Evolutionary conservation across 2,113 vertebrate species (phyloP).

Genomic region (Ceyx melanurus): DNA sequence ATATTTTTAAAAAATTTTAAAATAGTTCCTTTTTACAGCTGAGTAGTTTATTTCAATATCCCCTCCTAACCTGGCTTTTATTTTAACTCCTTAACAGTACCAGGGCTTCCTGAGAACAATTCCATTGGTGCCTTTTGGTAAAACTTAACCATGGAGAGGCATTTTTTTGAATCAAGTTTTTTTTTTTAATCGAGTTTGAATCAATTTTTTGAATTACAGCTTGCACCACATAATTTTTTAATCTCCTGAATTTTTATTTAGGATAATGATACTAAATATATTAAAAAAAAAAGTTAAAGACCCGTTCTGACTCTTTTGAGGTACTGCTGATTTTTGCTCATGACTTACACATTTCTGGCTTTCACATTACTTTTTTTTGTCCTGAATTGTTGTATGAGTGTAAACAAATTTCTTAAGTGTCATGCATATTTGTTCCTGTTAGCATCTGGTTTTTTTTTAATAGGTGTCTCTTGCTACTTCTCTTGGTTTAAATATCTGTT

Average conservation of each 20-base stretch:
- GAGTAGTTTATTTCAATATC: neutral
- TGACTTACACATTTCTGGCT: neutral
- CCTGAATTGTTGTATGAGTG: neutral
- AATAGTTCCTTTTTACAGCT: neutral
- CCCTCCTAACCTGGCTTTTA: neutral
- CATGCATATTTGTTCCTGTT: neutral
- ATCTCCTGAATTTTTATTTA: neutral
- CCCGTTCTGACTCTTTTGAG: neutral
- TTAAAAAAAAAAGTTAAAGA: neutral
- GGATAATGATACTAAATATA: neutral
- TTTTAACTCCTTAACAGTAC: neutral
- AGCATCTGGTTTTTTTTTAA: neutral
- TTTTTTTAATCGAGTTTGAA: neutral
- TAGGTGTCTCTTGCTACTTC: neutral
- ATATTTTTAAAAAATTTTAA: too few species aligned
- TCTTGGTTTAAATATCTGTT: neutral
- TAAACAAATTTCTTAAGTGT: neutral
- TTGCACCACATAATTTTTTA: neutral
- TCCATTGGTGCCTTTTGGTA: neutral
- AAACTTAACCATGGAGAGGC: neutral
- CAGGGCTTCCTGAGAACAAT: neutral
- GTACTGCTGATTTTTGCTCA: rapidly evolving
- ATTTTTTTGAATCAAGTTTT: neutral
- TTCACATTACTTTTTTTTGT: neutral
- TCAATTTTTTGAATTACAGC: neutral